Evolutionary conservation across 2,797 vertebrate genomes (phyloP), one percentile per base, ranked within the genome.

Genomic region (Sebastiscus tertius): DNA sequence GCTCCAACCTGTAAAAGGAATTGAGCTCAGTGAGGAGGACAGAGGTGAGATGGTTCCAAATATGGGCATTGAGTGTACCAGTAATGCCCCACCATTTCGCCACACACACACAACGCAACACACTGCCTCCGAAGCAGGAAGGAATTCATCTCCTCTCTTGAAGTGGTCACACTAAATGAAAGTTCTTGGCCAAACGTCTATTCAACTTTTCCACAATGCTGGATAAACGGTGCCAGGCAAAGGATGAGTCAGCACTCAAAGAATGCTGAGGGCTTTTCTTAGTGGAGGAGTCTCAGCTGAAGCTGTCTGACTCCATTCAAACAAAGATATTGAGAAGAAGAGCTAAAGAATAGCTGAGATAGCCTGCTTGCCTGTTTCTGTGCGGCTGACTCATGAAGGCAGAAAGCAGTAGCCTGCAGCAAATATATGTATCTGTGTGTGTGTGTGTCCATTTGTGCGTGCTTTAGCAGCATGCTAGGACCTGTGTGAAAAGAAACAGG

Each of bases 1-100:
- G 91, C 90, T 93, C 80, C 81, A 91, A 95, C 94, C 94, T 96
- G 95, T 94, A 94, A 95, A 95, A 95, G 94, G 94, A 95, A 93
- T 94, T 94, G 92, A 91, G 91, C 86, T 83, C 60, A 8, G 82
- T 65, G 83, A 82, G 72, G 76, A 89, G 81, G 74, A 89, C 88
- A 86, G 89, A 93, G 91, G 85, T 91, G 84, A 87, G 72, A 82
- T 69, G 80, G 89, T 93, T 95, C 93, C 95, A 95, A 95, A 96
- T 95, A 96, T 92, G 95, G 95, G 83, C 89, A 92, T 88, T 54
- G 31, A 86, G 82, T 76, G 82, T 93, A 82, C 83, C 89, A 91
- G 83, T 83, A 34, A 11, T 86, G 31, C 58, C 66, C 46, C 79
- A 9, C 8, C 31, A 1, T 1, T 0, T 3, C 8, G 24, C 0